Evolutionary conservation across 2,888 invertebrate species (phyloP), one percentile per base, ranked within the genome.

Genomic region (Phyto melanocephala): DNA sequence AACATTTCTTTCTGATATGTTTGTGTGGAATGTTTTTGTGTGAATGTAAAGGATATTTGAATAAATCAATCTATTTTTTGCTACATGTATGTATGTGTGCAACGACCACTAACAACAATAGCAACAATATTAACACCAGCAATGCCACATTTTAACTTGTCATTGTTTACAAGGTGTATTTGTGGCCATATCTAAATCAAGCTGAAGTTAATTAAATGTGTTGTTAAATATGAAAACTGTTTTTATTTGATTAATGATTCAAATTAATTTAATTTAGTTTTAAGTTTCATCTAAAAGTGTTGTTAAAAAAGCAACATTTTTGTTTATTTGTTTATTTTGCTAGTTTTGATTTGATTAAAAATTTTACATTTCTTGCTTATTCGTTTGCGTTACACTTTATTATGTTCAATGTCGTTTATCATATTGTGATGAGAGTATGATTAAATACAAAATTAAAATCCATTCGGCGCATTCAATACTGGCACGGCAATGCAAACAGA

Each of bases 381-480:
- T 54, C 40, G 11, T 52, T 35, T 47, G 47, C 28, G 3, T 40
- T 20, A 40, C 24, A 3, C 28, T 67, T 22, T 54, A 54, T 54
- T 76, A 15, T 37, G 45, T 24, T 68, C 50, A 67, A 76, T 50
- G 67, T 67, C 65, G 40, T 75, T 67, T 67, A 58, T 67, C 40
- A 68, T 45, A 68, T 77, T 62, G 52, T 62, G 60, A 52, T 47
- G 52, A 68, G 17, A 42, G 35, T 45, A 52, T 62, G 62, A 63
- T 70, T 70, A 77, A 77, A 62, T 70, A 15, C 42, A 40, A 67
- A 62, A 70, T 62, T 72, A 52, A 62, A 72, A 72, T 56, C n/a
- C 28, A 54, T 42, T 54, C 15, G 10, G 11, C 37, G 17, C 35
- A 50, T 52, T 62, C 52, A 62, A 52, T 42, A 33, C 28, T 20